Percentiles rank a stretch among this genome's conserved stretches.
phyloP scores from a whole-genome alignment of 2,888 invertebrate genomes.

The Doris montereyensis region DNA sequence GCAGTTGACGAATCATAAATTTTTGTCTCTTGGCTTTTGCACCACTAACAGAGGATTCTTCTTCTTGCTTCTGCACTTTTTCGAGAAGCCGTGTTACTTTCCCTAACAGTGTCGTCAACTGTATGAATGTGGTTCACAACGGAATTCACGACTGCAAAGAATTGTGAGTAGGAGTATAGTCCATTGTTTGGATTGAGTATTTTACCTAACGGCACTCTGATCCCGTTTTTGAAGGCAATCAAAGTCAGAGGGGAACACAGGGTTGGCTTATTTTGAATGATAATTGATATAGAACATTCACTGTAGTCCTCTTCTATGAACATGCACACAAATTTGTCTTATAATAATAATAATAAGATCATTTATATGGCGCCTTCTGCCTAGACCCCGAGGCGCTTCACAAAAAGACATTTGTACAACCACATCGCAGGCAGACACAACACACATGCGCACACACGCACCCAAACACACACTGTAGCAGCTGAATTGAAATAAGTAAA shows the following conservation, averaged over 20 bases:
- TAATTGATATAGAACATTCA: not conserved
- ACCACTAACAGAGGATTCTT: too few relatives aligned
- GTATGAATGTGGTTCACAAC: not conserved
- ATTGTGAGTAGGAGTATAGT: not conserved
- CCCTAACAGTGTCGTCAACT: not conserved
- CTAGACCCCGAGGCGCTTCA: too few relatives aligned
- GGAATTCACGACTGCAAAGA: not conserved
- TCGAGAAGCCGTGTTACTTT: too few relatives aligned
- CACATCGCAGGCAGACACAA: too few relatives aligned
- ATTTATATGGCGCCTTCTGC: too few relatives aligned
- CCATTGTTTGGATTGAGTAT: not conserved
- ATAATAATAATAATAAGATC: too few relatives aligned
- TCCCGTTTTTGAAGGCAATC: slow-evolving; percentile 1
- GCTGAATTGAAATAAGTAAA: too few relatives aligned
- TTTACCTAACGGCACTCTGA: slow-evolving; percentile 1
- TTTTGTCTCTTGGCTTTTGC: too few relatives aligned
- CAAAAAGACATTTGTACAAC: too few relatives aligned
- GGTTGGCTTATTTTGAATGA: not conserved
- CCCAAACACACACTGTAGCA: too few relatives aligned
- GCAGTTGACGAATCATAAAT: not conserved
- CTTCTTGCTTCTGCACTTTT: too few relatives aligned
- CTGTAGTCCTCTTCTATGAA: not conserved
- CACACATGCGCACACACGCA: too few relatives aligned
- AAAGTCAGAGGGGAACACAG: not conserved
- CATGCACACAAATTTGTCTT: not conserved